These are phyloP conservation scores for Hololepta plana DNA, from an alignment of 2,888 invertebrate genomes.

Conservation along the genomic window DNA sequence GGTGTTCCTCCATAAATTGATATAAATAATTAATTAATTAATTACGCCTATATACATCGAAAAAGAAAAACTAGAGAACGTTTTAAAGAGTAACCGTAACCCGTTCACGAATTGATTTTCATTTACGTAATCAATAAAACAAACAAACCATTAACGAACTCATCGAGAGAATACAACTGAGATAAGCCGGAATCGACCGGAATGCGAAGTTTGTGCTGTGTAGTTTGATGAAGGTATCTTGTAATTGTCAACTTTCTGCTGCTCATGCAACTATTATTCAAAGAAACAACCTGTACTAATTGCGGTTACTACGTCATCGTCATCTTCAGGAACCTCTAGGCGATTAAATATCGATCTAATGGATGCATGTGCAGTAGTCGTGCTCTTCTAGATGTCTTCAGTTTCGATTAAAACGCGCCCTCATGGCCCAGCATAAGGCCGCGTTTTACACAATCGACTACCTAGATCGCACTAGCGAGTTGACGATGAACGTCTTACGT, in stretches of 20 bases:
- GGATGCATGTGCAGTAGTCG: too few species aligned
- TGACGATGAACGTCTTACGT: not conserved
- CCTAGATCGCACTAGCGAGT: slow-evolving; percentile 1
- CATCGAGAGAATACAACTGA: slow-evolving; percentile 19
- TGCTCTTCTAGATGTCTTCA: too few species aligned
- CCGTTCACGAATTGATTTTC: too few species aligned
- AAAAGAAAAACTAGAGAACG: too few species aligned
- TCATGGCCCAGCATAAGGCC: slow-evolving; percentile 1
- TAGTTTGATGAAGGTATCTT: slow-evolving; percentile 29
- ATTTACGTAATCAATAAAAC: too few species aligned
- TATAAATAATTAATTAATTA: too few species aligned
- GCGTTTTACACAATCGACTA: not conserved
- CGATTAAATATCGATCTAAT: too few species aligned
- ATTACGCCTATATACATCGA: slow-evolving; percentile 13
- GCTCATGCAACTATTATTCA: slow-evolving; percentile 21
- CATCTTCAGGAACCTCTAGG: too few species aligned
- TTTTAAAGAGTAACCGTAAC: too few species aligned
- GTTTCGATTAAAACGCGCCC: too few species aligned
- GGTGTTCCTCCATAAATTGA: slow-evolving; percentile 8
- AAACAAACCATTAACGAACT: too few species aligned
- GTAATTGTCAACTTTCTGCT: slow-evolving; percentile 22
- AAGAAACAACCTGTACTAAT: slow-evolving; percentile 5
- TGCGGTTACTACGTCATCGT: not conserved
- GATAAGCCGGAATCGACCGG: slow-evolving; percentile 19
- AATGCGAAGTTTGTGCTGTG: slow-evolving; percentile 24